Evolutionary conservation across 2,888 invertebrate genomes (phyloP).

Genomic region (Heliconius cydno): DNA sequence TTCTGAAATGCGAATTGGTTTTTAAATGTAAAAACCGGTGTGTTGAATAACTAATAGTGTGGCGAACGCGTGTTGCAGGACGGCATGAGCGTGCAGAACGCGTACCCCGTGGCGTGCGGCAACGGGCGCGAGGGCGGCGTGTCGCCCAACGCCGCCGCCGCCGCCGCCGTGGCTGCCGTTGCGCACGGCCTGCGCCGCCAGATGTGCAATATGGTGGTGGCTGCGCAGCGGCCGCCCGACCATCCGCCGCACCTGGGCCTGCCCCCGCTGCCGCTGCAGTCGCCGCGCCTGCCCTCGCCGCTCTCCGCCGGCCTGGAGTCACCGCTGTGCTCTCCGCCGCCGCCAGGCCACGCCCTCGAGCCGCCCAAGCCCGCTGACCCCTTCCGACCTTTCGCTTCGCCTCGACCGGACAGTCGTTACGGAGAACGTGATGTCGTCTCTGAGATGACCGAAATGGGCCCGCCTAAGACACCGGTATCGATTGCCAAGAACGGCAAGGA

Average conservation of each 20-base stretch:
- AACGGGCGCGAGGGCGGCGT: conserved; percentile 82
- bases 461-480: conserved; percentile 69
- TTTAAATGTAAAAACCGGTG: neutral
- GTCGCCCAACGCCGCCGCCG: conserved; percentile 87
- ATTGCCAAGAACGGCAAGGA: conserved; percentile 69
- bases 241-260: conserved; percentile 79
- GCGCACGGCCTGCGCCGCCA: conserved; percentile 93
- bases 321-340: conserved; percentile 85
- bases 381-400: conserved; percentile 84
- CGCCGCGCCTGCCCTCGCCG: conserved; percentile 80
- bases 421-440: conserved; percentile 84
- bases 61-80: conserved; percentile 82
- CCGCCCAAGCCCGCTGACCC: conserved; percentile 79
- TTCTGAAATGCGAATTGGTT: conserved; percentile 28
- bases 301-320: conserved; percentile 84
- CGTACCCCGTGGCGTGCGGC: conserved; percentile 83
- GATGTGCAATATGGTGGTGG: conserved; percentile 92
- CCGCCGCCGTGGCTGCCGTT: conserved; percentile 93
- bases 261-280: conserved; percentile 71
- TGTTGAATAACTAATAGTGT: conserved; percentile 36
- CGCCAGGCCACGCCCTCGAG: conserved; percentile 86
- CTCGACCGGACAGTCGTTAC: conserved; percentile 85
- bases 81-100: conserved; percentile 80
- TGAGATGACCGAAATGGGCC: conserved; percentile 74
- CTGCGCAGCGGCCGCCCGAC: conserved; percentile 73